phyloP scores from a whole-genome alignment of 2,888 invertebrate genomes.

The Tolmerus cingulatus region DNA sequence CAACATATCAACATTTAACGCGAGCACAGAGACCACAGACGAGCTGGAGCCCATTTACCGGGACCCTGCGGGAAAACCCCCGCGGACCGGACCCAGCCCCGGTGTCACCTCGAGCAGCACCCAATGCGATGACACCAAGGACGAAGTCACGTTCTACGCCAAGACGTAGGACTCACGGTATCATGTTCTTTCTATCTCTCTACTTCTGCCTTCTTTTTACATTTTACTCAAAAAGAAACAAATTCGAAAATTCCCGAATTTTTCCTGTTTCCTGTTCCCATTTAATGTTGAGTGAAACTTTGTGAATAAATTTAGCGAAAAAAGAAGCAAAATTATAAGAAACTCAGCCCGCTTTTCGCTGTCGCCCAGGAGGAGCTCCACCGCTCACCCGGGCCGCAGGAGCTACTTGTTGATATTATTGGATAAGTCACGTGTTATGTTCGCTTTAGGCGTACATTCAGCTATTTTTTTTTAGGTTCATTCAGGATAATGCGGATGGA shows the following conservation, averaged over 20 bases:
- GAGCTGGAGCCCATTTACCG: constrained; percentile 22
- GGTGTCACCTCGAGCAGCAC: constrained; percentile 24
- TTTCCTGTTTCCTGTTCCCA: neutral
- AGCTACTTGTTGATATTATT: neutral
- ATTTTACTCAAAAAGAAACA: neutral
- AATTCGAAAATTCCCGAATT: neutral
- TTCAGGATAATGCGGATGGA: neutral
- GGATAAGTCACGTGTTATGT: neutral
- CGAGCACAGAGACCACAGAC: constrained; percentile 21
- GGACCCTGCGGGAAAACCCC: neutral
- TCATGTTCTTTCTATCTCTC: neutral
- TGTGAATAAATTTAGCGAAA: neutral
- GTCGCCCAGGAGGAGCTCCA: neutral
- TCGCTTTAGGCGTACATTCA: neutral
- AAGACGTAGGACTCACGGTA: constrained; percentile 17
- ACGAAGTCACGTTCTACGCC: neutral
- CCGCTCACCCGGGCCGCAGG: neutral
- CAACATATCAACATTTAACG: constrained; percentile 35
- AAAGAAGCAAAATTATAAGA: neutral
- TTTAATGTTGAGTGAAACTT: neutral
- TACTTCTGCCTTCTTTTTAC: neutral
- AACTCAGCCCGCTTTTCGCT: neutral
- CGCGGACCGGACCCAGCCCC: neutral
- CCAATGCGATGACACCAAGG: neutral
- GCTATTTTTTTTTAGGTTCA: neutral